Conservation (phyloP, 2,888 invertebrate species). For the Argyresthia albistria region DNA sequence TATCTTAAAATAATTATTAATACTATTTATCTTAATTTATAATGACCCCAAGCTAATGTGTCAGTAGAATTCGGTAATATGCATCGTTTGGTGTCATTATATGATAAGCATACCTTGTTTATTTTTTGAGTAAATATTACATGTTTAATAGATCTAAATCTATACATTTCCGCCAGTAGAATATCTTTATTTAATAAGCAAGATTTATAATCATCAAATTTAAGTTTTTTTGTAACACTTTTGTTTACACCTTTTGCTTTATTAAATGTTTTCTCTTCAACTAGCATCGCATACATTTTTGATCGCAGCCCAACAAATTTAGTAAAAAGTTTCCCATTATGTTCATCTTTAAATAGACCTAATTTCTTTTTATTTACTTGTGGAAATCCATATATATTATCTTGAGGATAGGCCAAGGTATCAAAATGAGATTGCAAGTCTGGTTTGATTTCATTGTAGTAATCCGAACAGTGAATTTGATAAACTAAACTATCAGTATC, state of each 20-base stretch:
- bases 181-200: slow-evolving; percentile 12
- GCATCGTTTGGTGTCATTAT: slow-evolving; percentile 9
- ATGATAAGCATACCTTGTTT: slow-evolving; percentile 10
- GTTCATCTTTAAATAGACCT: slow-evolving; percentile 22
- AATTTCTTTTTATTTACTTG: slow-evolving; percentile 20
- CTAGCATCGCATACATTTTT: slow-evolving; percentile 20
- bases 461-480: slow-evolving; percentile 15
- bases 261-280: slow-evolving; percentile 9
- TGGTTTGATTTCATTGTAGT: slow-evolving; percentile 16
- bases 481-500: slow-evolving; percentile 20
- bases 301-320: slow-evolving; percentile 21
- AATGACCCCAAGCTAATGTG: slow-evolving; percentile 12
- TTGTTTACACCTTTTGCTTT: slow-evolving; percentile 18
- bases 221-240: slow-evolving; percentile 12
- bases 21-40: slow-evolving; percentile 7
- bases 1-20: background rate
- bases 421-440: slow-evolving; percentile 15
- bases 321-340: slow-evolving; percentile 15
- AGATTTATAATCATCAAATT: slow-evolving; percentile 12
- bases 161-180: slow-evolving; percentile 7
- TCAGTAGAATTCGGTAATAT: slow-evolving; percentile 4
- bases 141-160: slow-evolving; percentile 15
- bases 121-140: slow-evolving; percentile 15
- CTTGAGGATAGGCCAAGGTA: slow-evolving; percentile 19
- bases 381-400: slow-evolving; percentile 21